These are phyloP conservation scores for Sebastes matsubarae DNA, from an alignment of 2,797 vertebrate genomes.

Conservation along the genomic window DNA sequence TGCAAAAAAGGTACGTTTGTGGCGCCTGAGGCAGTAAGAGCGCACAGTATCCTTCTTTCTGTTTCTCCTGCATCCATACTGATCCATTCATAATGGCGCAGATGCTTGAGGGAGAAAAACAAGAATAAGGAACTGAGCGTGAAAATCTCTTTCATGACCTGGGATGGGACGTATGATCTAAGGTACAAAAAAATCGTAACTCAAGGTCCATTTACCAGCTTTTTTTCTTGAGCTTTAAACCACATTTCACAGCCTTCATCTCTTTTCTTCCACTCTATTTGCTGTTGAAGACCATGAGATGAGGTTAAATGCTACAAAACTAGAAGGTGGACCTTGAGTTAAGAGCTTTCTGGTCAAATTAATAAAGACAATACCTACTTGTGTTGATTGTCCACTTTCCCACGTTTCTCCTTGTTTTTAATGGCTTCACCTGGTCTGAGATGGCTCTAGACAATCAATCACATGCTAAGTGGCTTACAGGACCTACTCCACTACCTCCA, in stretches of 20 bases:
- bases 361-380: not conserved
- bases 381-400: not conserved
- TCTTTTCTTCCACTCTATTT: not conserved
- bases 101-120: not conserved
- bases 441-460: not conserved
- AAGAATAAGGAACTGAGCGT: not conserved
- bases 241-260: not conserved
- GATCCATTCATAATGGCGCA: not conserved
- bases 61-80: not conserved
- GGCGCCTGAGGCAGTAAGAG: not conserved
- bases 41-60: not conserved
- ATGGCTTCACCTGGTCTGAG: not conserved
- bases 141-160: not conserved
- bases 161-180: not conserved
- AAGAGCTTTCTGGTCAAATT: not conserved
- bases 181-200: not conserved
- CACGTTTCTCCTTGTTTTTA: not conserved
- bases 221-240: not conserved
- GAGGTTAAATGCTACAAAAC: not conserved
- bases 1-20: constrained; percentile 15
- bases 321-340: not conserved
- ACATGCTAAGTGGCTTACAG: not conserved
- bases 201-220: no score
- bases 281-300: not conserved
- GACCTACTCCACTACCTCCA: not conserved